These are phyloP conservation scores for Tachina grossa DNA, from an alignment of 2,888 invertebrate species.

Conservation along the genomic window DNA sequence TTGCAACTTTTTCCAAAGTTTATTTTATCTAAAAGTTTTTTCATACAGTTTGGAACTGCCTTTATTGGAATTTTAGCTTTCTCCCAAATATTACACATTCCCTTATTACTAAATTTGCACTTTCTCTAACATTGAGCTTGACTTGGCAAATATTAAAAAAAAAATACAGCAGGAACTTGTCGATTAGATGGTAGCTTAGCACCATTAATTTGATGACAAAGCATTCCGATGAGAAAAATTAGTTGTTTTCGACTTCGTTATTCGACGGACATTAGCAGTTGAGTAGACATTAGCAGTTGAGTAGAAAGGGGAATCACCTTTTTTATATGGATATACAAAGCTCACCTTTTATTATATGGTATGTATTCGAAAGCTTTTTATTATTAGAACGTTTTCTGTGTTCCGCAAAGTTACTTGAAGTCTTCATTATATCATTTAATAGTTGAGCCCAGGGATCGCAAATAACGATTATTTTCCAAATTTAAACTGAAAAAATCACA, in stretches of 20 bases:
- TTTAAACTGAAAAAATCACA: too few relatives aligned
- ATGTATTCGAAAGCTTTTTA: slow-evolving; percentile 4
- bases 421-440: slow-evolving; percentile 1
- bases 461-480: too few relatives aligned
- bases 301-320: background rate
- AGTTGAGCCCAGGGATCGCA: too few relatives aligned
- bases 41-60: background rate
- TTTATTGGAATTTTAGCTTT: background rate
- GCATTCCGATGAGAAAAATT: slow-evolving; percentile 48
- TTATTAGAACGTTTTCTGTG: slow-evolving; percentile 22
- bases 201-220: slow-evolving; percentile 53
- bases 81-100: slow-evolving; percentile 5
- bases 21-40: slow-evolving; percentile 13
- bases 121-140: slow-evolving; percentile 48
- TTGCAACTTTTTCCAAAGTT: slow-evolving; percentile 15
- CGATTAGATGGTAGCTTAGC: slow-evolving; percentile 57
- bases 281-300: slow-evolving; percentile 6
- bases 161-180: slow-evolving; percentile 26
- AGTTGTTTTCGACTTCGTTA: slow-evolving; percentile 38
- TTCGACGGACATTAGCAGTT: slow-evolving; percentile 20
- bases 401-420: slow-evolving; percentile 1
- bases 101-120: slow-evolving; percentile 49
- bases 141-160: slow-evolving; percentile 7
- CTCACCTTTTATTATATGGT: background rate
- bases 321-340: background rate